Evolutionary conservation across 2,797 vertebrate species (phyloP).

Genomic region (Percopsis omiscomaycus): DNA sequence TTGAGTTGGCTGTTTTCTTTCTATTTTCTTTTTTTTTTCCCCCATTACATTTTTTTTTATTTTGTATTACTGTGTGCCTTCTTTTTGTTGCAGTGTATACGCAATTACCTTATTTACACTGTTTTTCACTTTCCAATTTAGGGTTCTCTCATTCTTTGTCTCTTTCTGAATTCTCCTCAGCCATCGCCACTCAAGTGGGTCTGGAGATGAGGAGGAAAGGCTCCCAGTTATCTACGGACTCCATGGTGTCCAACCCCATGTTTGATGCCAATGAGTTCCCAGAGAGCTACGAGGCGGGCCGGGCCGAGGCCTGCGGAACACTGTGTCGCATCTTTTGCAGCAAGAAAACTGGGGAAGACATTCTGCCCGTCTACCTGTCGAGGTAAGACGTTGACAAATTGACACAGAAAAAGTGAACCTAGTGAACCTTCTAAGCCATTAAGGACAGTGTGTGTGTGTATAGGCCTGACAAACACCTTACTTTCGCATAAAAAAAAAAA

Average conservation of each 20-base stretch:
- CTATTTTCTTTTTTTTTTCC: slow-evolving; percentile 46
- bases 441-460: too few relatives aligned
- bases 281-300: slow-evolving; percentile 94
- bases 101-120: neutral
- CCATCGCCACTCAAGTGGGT: slow-evolving; percentile 89
- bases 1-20: slow-evolving; percentile 17
- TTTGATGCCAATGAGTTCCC: slow-evolving; percentile 92
- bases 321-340: slow-evolving; percentile 98
- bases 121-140: slow-evolving; percentile 29
- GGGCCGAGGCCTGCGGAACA: slow-evolving; percentile 94
- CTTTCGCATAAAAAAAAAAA: too few relatives aligned
- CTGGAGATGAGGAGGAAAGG: slow-evolving; percentile 92
- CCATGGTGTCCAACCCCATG: slow-evolving; percentile 90
- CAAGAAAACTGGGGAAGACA: slow-evolving; percentile 98
- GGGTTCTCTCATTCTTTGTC: slow-evolving; percentile 60
- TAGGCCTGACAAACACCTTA: too few relatives aligned
- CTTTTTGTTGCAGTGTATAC: slow-evolving; percentile 43
- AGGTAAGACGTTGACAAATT: slow-evolving; percentile 74
- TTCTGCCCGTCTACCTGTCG: slow-evolving; percentile 95
- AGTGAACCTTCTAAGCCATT: too few relatives aligned
- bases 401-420: neutral
- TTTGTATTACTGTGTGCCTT: slow-evolving; percentile 19
- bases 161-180: slow-evolving; percentile 76
- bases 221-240: slow-evolving; percentile 94
- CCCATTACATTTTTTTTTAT: neutral